Percentiles rank a stretch among this genome's conserved stretches.
Conservation (phyloP, 2,113 vertebrate genomes). For the Melospiza melodia region DNA sequence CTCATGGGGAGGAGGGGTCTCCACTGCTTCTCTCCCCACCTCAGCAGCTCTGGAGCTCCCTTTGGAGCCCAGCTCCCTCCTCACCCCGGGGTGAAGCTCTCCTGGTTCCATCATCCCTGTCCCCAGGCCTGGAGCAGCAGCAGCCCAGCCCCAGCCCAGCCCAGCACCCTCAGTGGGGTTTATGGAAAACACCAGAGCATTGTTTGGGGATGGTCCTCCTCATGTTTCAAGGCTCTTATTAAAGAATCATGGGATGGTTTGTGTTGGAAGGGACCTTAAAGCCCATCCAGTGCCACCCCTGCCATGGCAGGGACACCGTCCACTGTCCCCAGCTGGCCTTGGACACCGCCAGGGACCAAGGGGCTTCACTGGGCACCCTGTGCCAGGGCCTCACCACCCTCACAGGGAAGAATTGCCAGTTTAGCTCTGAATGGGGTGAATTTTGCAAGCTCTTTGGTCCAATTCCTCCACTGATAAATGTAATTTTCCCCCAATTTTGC, state of each 20-base stretch:
- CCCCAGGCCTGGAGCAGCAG: not conserved
- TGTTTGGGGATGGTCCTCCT: not conserved
- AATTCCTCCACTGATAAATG: not conserved
- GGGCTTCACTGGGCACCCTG: not conserved
- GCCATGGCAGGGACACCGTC: not conserved
- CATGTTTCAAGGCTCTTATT: not conserved
- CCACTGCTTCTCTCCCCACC: not conserved
- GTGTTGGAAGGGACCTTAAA: not conserved
- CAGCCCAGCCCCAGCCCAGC: not conserved
- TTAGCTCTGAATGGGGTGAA: not conserved
- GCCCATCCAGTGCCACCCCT: not conserved
- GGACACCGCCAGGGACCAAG: not conserved
- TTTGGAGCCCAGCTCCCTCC: not conserved
- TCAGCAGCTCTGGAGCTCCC: not conserved
- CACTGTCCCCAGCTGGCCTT: fast-evolving
- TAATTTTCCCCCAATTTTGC: not conserved
- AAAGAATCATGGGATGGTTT: not conserved
- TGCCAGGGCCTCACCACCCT: not conserved
- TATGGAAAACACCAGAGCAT: not conserved
- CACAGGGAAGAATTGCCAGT: not conserved
- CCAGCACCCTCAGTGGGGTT: not conserved
- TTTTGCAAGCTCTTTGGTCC: not conserved
- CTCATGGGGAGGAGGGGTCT: not conserved
- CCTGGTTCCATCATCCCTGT: not conserved
- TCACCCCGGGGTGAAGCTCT: fast-evolving